Conservation (phyloP, 2,888 invertebrate species). For the Eupithecia insigniata region DNA sequence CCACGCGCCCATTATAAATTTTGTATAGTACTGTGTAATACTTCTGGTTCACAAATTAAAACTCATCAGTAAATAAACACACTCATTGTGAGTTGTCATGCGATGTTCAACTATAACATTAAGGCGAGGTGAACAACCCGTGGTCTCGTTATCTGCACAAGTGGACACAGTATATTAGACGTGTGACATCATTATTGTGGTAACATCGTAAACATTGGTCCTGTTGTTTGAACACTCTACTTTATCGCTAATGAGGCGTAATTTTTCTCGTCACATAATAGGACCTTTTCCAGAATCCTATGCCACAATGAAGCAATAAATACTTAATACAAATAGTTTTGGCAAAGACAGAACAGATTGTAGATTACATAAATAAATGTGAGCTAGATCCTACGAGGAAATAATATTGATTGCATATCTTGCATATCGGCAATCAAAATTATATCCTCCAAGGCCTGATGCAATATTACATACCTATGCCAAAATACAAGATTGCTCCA, state of each 20-base stretch:
- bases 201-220: slow-evolving; percentile 62
- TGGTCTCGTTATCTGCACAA: slow-evolving; percentile 69
- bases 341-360: not conserved
- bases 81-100: slow-evolving; percentile 68
- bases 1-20: slow-evolving; percentile 50
- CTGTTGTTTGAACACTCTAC: slow-evolving; percentile 50
- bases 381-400: not conserved
- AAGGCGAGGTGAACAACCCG: slow-evolving; percentile 71
- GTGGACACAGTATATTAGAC: slow-evolving; percentile 73
- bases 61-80: slow-evolving; percentile 56
- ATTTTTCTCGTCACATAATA: slow-evolving; percentile 33
- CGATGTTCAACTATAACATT: slow-evolving; percentile 57
- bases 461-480: not conserved
- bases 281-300: not conserved
- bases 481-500: not conserved
- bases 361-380: not conserved
- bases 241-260: slow-evolving; percentile 54
- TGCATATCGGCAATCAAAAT: not conserved
- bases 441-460: not conserved
- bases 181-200: slow-evolving; percentile 76
- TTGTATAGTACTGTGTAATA: too few species aligned
- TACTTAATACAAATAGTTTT: not conserved
- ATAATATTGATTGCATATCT: not conserved
- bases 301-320: slow-evolving; percentile 6
- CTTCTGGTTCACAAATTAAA: slow-evolving; percentile 68